Conservation (phyloP, 2,113 vertebrate species). For the Phylloscopus trochiloides region DNA sequence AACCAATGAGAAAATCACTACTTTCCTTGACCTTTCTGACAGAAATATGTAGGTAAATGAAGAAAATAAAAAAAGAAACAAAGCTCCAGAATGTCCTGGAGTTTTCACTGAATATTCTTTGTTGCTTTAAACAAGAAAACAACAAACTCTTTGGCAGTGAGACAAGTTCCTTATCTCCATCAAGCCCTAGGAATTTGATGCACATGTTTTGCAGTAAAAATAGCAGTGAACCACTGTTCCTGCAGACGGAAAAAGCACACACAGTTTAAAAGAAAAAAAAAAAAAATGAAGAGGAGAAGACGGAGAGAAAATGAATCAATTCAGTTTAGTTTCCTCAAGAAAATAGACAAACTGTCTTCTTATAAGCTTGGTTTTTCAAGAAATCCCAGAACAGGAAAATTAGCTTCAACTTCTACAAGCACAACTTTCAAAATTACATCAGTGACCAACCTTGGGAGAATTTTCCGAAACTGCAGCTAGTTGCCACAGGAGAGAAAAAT, state of each 20-base stretch:
- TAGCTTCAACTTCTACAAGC: background rate
- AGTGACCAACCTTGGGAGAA: constrained; percentile 76
- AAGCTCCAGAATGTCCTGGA: background rate
- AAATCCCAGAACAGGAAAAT: background rate
- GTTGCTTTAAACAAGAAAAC: background rate
- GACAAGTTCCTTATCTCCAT: constrained; percentile 3
- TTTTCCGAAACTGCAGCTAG: constrained; percentile 72
- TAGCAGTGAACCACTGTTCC: background rate
- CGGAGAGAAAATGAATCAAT: background rate
- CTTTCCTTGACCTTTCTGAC: background rate
- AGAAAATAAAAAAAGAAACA: background rate
- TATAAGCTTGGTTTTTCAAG: background rate
- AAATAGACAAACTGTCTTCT: background rate
- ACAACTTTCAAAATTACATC: background rate
- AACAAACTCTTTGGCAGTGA: background rate
- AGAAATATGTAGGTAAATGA: background rate
- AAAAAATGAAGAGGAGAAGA: background rate
- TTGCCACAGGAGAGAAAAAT: constrained; percentile 84
- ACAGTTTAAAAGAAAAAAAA: background rate
- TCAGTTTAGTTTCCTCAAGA: background rate
- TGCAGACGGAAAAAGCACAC: background rate
- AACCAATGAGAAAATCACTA: background rate
- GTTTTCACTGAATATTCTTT: background rate
- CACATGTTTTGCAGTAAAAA: constrained; percentile 32
- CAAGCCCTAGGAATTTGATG: background rate